These are phyloP conservation scores for Cataglyphis albicans DNA, from an alignment of 2,888 invertebrate genomes.

Conservation along the genomic window DNA sequence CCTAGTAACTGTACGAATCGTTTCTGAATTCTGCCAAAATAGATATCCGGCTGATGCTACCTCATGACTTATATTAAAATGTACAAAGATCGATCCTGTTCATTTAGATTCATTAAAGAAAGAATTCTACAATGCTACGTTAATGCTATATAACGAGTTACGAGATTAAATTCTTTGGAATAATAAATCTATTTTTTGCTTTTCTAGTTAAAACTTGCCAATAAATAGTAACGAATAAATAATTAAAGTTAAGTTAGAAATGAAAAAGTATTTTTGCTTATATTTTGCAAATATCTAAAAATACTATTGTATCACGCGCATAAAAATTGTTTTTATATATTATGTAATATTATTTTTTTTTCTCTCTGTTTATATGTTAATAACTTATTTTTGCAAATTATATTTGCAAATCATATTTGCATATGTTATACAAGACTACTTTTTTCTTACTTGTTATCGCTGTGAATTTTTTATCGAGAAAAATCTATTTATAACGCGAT, in stretches of 20 bases:
- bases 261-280: background rate
- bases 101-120: slow-evolving; percentile 30
- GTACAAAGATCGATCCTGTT: slow-evolving; percentile 33
- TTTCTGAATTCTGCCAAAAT: slow-evolving; percentile 40
- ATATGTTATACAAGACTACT: slow-evolving; percentile 12
- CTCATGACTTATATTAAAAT: slow-evolving; percentile 21
- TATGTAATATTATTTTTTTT: background rate
- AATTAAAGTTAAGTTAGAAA: background rate
- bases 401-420: background rate
- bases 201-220: background rate
- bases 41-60: slow-evolving; percentile 43
- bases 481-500: slow-evolving; percentile 44
- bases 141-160: background rate
- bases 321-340: background rate
- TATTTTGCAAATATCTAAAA: background rate
- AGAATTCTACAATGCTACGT: background rate
- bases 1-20: slow-evolving; percentile 5
- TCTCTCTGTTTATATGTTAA: background rate
- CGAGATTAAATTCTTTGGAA: slow-evolving; percentile 4
- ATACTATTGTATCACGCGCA: slow-evolving; percentile 7
- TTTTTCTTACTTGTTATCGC: slow-evolving; percentile 30
- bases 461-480: slow-evolving; percentile 36
- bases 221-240: background rate
- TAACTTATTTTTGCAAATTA: slow-evolving; percentile 9
- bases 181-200: background rate